A percentile compares a stretch with the other conserved stretches of the same genome.
phyloP scores from a whole-genome alignment of 1,140 invertebrate species.

The Drosophila santomea region DNA sequence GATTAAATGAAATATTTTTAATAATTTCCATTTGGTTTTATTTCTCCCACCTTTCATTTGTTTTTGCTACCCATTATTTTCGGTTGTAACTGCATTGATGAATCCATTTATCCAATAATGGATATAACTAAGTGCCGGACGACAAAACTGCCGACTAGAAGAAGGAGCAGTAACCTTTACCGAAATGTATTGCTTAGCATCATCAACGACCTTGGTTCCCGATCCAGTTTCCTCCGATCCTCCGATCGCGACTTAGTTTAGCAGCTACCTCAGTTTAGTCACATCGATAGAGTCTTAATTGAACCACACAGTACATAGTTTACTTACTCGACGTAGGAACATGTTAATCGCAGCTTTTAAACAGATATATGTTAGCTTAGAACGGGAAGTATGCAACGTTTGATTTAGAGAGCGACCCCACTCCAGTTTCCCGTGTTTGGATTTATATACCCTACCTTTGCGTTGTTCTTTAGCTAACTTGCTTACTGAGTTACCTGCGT shows the following conservation, averaged over 20 bases:
- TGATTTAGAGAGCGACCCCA: slow-evolving; percentile 5
- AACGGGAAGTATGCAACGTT: slow-evolving; percentile 24
- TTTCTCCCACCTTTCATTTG: slow-evolving; percentile 5
- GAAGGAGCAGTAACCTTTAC: slow-evolving; percentile 42
- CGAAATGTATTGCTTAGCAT: slow-evolving; percentile 57
- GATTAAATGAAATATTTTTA: slow-evolving; percentile 81
- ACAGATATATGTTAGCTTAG: slow-evolving; percentile 38
- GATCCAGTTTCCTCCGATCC: slow-evolving; percentile 41
- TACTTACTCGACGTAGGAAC: slow-evolving; percentile 76
- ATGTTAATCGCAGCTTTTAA: slow-evolving; percentile 80
- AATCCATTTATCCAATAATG: background rate
- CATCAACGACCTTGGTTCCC: background rate
- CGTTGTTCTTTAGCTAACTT: slow-evolving; percentile 63
- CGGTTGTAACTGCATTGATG: slow-evolving; percentile 33
- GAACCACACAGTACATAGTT: slow-evolving; percentile 48
- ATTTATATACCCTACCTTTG: slow-evolving; percentile 16
- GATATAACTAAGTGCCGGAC: slow-evolving; percentile 45
- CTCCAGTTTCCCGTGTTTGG: slow-evolving; percentile 1
- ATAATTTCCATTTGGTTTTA: slow-evolving; percentile 54
- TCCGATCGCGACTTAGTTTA: slow-evolving; percentile 49
- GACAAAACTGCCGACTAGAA: slow-evolving; percentile 67
- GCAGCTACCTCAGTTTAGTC: slow-evolving; percentile 74
- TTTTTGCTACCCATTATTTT: slow-evolving; percentile 42
- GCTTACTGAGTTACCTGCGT: slow-evolving; percentile 79
- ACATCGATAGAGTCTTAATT: slow-evolving; percentile 39